These are phyloP conservation scores for Heteronetta atricapilla DNA, from an alignment of 2,113 vertebrate genomes.

Conservation along the genomic window DNA sequence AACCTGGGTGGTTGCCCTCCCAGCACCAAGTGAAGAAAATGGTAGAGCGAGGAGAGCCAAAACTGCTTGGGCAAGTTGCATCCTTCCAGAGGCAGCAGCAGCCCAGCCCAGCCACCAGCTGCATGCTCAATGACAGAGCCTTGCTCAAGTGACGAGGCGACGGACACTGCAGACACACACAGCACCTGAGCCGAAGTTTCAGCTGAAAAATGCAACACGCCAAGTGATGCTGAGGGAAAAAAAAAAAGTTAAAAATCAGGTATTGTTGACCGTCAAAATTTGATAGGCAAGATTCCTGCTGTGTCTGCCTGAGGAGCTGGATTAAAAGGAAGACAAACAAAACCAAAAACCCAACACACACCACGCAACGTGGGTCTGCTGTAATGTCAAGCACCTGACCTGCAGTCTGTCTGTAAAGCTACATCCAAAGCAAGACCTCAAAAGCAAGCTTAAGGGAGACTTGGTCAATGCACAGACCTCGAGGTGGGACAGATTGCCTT, in stretches of 20 bases:
- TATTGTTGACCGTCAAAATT: background rate
- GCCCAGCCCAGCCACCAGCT: background rate
- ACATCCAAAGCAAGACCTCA: background rate
- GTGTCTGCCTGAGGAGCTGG: background rate
- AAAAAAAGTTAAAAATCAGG: background rate
- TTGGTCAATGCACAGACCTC: background rate
- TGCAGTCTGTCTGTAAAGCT: background rate
- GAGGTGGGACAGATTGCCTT: background rate
- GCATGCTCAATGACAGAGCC: background rate
- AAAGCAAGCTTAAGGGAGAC: background rate
- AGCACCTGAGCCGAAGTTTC: background rate
- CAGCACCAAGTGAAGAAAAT: background rate
- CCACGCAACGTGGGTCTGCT: background rate
- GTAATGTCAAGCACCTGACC: background rate
- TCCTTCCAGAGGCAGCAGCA: background rate
- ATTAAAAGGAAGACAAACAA: background rate
- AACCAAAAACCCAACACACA: background rate
- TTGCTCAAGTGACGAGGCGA: fast-evolving
- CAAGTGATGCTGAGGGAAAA: background rate
- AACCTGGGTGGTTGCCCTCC: background rate
- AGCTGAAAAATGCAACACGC: background rate
- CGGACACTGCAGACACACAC: background rate
- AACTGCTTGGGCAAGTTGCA: background rate
- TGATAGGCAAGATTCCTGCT: background rate
- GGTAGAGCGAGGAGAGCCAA: background rate